Conservation (phyloP, 1,140 invertebrate genomes). For the Caligus rogercresseyi region DNA sequence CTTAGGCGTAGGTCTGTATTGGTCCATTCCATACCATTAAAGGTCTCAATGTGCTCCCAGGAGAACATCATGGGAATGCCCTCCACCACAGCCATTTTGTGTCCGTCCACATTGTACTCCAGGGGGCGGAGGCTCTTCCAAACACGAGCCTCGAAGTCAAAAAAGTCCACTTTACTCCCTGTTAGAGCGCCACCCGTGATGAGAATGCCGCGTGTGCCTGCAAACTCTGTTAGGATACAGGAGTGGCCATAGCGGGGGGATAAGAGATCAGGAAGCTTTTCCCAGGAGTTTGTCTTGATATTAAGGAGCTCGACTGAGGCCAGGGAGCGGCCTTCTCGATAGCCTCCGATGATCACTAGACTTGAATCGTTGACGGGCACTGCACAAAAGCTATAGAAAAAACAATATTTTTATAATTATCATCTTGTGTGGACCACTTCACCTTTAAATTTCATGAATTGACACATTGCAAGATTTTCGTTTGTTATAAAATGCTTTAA, state of each 20-base stretch:
- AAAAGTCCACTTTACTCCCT: conserved; percentile 8
- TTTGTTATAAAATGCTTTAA: no score
- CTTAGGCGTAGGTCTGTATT: not conserved
- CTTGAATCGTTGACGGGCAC: conserved; percentile 4
- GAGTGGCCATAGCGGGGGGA: conserved; percentile 15
- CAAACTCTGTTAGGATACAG: conserved; percentile 14
- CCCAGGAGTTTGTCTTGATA: conserved; percentile 1
- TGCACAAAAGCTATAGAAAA: conserved; percentile 12
- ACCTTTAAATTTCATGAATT: no score
- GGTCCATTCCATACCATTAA: conserved; percentile 12
- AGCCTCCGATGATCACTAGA: conserved; percentile 12
- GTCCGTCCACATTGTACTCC: conserved; percentile 4
- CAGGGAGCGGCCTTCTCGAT: not conserved
- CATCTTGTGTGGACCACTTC: no score
- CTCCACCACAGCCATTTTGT: conserved; percentile 18
- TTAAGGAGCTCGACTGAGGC: conserved; percentile 15
- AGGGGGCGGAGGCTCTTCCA: not conserved
- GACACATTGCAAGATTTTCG: no score
- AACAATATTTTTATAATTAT: no score
- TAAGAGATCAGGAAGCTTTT: not conserved
- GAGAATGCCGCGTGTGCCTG: not conserved
- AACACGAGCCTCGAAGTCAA: conserved; percentile 3
- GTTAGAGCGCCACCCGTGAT: conserved; percentile 17
- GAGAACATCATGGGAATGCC: conserved; percentile 16
- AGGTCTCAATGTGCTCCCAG: conserved; percentile 17